Base-by-base conservation (phyloP, 2,797 vertebrate genomes). In the Enteromius afrohamiltoni region DNA sequence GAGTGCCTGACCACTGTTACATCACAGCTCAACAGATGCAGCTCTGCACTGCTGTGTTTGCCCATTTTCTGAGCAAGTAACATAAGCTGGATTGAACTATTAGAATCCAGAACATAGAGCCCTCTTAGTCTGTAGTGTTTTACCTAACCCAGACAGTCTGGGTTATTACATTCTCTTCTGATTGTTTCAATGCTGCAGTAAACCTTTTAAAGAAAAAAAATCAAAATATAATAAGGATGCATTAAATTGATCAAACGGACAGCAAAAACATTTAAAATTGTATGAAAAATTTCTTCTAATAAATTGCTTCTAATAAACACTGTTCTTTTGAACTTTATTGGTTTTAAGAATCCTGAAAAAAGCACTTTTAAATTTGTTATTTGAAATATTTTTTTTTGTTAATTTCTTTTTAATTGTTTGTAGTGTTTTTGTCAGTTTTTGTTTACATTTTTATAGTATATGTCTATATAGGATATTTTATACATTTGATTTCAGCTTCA, bases 11-110 rank as follows among this genome's bases (percentile, higher is more conserved):
- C 31, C 60, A n/a, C 73, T n/a, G 62, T 83, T 78, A 83, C 65
- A 78, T 83, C 82, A 83, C 82, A 47, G 75, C 67, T 71, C 37
- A 78, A 70, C 82, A 83, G 82, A 78, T 78, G 81, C 62, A 77
- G 62, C 62, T 51, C 42, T 64, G 65, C 65, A 37, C 53, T 16
- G 53, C 75, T 71, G 75, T 77, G 53, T 78, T 55, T 78, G 53
- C 16, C n/a, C n/a, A 51, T 31, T 37, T 83, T 47, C 75, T 71
- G 75, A 83, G 67, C 29, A 68, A 62, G 75, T 62, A 78, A 78
- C 82, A 70, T 78, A 42, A 83, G 67, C 82, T 70, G 75, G 40
- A 37, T 71, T 78, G 37, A 78, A 78, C 65, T 67, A 51, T 83
- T 83, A 78, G 21, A 71, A 51, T 45, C 74, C 47, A 76, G 34